A percentile compares a stretch with the other conserved stretches of the same genome.
Evolutionary conservation across 2,113 vertebrate species (phyloP).

Genomic region (Malurus melanocephalus): DNA sequence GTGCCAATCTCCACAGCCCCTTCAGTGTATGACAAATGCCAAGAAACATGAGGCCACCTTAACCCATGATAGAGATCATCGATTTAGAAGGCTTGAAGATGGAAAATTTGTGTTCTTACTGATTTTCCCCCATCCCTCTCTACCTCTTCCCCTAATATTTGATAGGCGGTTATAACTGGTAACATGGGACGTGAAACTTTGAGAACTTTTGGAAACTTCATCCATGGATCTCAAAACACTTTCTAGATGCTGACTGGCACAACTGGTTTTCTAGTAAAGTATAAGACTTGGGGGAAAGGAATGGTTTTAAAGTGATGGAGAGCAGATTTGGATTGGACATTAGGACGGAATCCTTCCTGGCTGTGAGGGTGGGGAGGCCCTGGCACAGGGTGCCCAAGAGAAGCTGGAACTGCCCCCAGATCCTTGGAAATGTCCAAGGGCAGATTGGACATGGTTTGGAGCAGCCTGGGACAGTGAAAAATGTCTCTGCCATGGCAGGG

Average conservation of each 20-base stretch:
- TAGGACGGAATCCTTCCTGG: not conserved
- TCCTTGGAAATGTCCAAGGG: not conserved
- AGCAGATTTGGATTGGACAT: not conserved
- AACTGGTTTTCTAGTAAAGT: not conserved
- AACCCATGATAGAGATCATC: not conserved
- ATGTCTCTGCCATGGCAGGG: not conserved
- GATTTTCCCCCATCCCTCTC: not conserved
- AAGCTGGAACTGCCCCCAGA: not conserved
- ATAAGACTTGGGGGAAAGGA: not conserved
- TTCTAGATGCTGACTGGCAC: not conserved
- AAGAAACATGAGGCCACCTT: not conserved
- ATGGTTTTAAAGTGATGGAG: not conserved
- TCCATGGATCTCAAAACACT: not conserved
- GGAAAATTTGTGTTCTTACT: not conserved
- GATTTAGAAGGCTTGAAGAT: not conserved
- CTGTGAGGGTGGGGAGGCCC: accelerated
- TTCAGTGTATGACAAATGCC: not conserved
- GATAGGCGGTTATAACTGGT: not conserved
- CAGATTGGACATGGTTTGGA: accelerated
- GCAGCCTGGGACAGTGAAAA: not conserved
- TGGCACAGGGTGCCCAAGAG: not conserved
- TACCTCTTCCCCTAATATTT: not conserved
- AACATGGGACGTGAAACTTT: not conserved
- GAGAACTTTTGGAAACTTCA: not conserved
- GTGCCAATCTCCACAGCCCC: not conserved